Conservation (phyloP, 2,797 vertebrate species). For the Artibeus jamaicensis region DNA sequence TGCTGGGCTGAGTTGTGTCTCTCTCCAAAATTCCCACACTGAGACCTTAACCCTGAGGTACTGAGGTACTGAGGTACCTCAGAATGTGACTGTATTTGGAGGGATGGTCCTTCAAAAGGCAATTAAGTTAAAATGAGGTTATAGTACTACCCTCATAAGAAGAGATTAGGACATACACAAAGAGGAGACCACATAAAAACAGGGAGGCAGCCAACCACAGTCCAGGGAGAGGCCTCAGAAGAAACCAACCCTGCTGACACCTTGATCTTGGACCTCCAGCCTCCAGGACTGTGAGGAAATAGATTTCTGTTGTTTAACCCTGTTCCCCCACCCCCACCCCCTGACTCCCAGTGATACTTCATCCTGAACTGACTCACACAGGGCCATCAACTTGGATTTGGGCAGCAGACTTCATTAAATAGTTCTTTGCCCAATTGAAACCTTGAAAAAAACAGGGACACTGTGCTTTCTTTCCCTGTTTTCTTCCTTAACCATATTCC, state of each 20-base stretch:
- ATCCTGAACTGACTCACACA: background rate
- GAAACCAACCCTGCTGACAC: background rate
- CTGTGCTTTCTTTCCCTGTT: background rate
- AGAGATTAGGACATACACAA: background rate
- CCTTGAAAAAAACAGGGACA: background rate
- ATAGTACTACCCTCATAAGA: background rate
- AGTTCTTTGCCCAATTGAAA: background rate
- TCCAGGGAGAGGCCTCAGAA: background rate
- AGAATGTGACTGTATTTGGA: background rate
- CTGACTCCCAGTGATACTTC: rapidly evolving
- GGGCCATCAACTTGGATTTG: background rate
- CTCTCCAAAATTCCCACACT: background rate
- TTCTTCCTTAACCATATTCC: background rate
- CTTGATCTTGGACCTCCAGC: background rate
- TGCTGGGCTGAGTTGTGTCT: background rate
- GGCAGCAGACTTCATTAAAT: background rate
- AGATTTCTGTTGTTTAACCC: background rate
- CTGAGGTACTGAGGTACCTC: background rate
- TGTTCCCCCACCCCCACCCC: too few species aligned
- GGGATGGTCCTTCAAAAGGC: background rate
- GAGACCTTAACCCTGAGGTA: background rate
- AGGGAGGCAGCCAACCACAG: background rate
- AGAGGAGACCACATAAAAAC: background rate
- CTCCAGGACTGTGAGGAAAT: background rate
- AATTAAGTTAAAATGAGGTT: background rate